Evolutionary conservation across 2,797 vertebrate species (phyloP), one percentile per base, ranked within the genome.

Genomic region (Sebastes vulpes): DNA sequence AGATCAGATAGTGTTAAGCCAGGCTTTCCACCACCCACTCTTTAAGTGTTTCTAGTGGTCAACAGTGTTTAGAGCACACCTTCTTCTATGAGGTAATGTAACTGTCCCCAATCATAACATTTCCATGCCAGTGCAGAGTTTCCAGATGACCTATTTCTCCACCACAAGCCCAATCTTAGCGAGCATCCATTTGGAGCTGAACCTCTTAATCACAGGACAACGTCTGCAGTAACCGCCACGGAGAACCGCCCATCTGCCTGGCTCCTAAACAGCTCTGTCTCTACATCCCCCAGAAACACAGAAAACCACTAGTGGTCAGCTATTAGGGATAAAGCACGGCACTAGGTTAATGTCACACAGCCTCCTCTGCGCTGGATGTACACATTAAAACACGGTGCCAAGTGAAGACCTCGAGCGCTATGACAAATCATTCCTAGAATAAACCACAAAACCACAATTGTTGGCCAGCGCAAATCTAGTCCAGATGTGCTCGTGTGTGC

Each of bases 91-190:
- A 92, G 67, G 84, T 90, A 81, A 91, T 87, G 75, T 58, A 82
- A 85, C 81, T 92, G 76, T 88, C 90, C 82, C 88, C 88, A 92
- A 88, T 91, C 92, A 88, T 81, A 91, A 85, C 76, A 86, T 91
- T 93, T 92, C 87, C 75, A 84, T 71, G 85, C 83, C 92, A 89
- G 84, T 70, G 84, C 92, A 84, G 79, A 90, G 75, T 95, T 96
- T 96, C 94, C 93, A 95, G 82, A 93, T 92, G 94, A 94, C 93
- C 94, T 93, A 95, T 95, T 95, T 94, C 88, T 87, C 72, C 75
- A 89, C 92, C 85, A 84, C 88, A 92, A 91, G 81, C 68, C 88
- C 79, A 88, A 88, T 90, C 81, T 80, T 84, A 78, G 77, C 21
- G 50, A 88, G 83, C 73, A 86, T 92, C 84, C 83, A 79, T 91